These are phyloP conservation scores for Tachypleus tridentatus DNA, from an alignment of 1,140 invertebrate genomes.

Conservation along the genomic window DNA sequence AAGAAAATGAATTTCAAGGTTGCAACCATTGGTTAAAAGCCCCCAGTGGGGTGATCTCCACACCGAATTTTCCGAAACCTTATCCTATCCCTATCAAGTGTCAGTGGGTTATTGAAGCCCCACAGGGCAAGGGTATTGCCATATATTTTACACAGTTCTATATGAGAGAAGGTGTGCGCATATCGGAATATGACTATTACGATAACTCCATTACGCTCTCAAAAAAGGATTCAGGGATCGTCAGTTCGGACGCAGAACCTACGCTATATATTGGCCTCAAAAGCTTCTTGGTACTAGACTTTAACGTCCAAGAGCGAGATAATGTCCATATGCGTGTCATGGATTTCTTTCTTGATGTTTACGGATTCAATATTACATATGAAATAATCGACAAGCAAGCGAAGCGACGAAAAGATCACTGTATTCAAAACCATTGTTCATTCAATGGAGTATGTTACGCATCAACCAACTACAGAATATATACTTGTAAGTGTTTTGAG, in stretches of 20 bases:
- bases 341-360: constrained; percentile 65
- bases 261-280: constrained; percentile 44
- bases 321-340: constrained; percentile 70
- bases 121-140: constrained; percentile 47
- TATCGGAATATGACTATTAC: constrained; percentile 58
- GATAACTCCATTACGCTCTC: constrained; percentile 25
- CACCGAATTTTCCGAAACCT: constrained; percentile 63
- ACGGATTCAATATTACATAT: constrained; percentile 85
- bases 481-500: constrained; percentile 34
- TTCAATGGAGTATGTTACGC: constrained; percentile 70
- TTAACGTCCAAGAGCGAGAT: constrained; percentile 55
- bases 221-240: constrained; percentile 26
- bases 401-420: constrained; percentile 10
- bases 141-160: constrained; percentile 80
- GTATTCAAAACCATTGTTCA: constrained; percentile 57
- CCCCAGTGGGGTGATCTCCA: constrained; percentile 46
- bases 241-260: constrained; percentile 31
- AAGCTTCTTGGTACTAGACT: constrained; percentile 62
- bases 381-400: constrained; percentile 46
- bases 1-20: too few species aligned
- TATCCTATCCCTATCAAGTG: constrained; percentile 68
- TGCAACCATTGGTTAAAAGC: constrained; percentile 3
- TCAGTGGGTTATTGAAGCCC: constrained; percentile 70
- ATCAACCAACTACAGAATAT: constrained; percentile 46
- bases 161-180: constrained; percentile 59